Percentiles rank a stretch among this genome's conserved stretches.
phyloP scores from a whole-genome alignment of 2,888 invertebrate species.

The Rhagium mordax region DNA sequence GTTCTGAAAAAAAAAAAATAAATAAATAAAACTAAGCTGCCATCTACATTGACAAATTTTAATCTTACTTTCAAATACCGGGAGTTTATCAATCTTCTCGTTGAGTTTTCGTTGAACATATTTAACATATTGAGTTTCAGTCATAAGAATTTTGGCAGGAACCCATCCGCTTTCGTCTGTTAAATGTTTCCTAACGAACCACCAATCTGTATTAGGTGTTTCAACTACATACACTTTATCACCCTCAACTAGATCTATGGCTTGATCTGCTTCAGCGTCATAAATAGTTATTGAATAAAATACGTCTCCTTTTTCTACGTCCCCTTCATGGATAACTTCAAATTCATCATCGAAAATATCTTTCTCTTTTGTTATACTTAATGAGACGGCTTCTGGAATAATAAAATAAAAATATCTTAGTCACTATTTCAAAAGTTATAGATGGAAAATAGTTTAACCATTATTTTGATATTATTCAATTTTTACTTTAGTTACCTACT shows the following conservation, averaged over 20 bases:
- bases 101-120: conserved; percentile 91
- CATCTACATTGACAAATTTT: not conserved
- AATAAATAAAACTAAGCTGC: no score
- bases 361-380: conserved; percentile 70
- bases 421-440: no score
- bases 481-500: no score
- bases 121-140: conserved; percentile 84
- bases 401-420: conserved; percentile 8
- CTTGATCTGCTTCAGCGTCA: conserved; percentile 89
- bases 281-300: conserved; percentile 90
- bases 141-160: conserved; percentile 90
- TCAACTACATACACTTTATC: conserved; percentile 88
- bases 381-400: conserved; percentile 68
- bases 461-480: no score
- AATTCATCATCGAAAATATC: conserved; percentile 65
- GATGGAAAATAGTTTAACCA: no score
- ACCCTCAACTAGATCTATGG: conserved; percentile 91
- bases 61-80: conserved; percentile 90
- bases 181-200: conserved; percentile 91
- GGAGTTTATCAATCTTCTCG: conserved; percentile 92
- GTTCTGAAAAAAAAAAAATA: conserved; percentile 74
- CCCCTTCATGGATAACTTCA: conserved; percentile 63
- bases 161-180: conserved; percentile 95
- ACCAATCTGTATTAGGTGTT: conserved; percentile 91
- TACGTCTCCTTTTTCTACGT: conserved; percentile 81